phyloP scores from a whole-genome alignment of 2,888 invertebrate genomes.

The Schizotus pectinicornis region DNA sequence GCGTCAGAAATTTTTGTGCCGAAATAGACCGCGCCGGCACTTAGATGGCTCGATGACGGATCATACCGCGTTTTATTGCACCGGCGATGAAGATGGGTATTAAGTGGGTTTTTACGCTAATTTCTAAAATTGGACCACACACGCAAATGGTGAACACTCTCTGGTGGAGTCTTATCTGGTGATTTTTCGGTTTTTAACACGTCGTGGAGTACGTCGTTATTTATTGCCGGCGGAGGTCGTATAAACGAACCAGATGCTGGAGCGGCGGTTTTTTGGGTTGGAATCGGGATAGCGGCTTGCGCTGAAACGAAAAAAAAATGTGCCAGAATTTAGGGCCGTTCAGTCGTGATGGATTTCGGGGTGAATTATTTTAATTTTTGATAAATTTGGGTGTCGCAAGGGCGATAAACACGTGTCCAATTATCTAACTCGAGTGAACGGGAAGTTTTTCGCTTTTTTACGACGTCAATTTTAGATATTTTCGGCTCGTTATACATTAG shows the following conservation, averaged over 20 bases:
- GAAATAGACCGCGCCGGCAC: conserved; percentile 36
- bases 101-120: background rate
- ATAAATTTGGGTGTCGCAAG: conserved; percentile 3
- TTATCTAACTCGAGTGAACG: too few relatives aligned
- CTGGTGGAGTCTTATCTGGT: conserved; percentile 10
- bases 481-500: too few relatives aligned
- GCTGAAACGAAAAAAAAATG: background rate
- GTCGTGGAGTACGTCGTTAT: conserved; percentile 9
- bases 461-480: too few relatives aligned
- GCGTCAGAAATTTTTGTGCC: conserved; percentile 13
- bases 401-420: too few relatives aligned
- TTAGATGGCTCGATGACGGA: conserved; percentile 36
- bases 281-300: conserved; percentile 1
- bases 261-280: conserved; percentile 5
- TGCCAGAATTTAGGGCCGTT: conserved; percentile 1
- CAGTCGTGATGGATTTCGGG: conserved; percentile 16
- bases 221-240: conserved; percentile 10
- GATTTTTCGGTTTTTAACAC: conserved; percentile 14
- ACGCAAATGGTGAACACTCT: conserved; percentile 7
- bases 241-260: conserved; percentile 8
- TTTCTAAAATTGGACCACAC: conserved; percentile 6
- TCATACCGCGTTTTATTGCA: background rate
- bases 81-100: background rate
- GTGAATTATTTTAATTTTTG: conserved; percentile 20
- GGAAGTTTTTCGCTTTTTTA: too few relatives aligned